Evolutionary conservation across 1,140 invertebrate species (phyloP), one percentile per base, ranked within the genome.

Genomic region (Eueides isabella): DNA sequence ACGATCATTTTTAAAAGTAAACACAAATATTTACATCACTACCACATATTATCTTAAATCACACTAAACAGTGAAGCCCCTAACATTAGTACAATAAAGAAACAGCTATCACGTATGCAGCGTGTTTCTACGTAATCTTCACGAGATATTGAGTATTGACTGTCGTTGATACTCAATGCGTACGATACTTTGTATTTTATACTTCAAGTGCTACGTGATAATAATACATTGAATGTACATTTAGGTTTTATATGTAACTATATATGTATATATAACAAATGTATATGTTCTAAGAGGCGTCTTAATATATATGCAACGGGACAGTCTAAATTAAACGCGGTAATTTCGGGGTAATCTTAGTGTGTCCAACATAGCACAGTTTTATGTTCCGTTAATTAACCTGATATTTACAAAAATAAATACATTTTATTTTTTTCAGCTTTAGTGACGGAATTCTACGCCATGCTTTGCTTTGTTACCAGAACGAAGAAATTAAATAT

Each of bases 151-250:
- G 48, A 55, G 71, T 71, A 67, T 38, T 55, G 48, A 55, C 23
- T 63, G 76, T 80, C 80, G 82, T 81, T 81, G 62, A 68, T 70
- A 63, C 72, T 80, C 80, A 72, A 65, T 75, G 66, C 35, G 65
- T 67, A 30, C 41, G 29, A 66, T 69, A 69, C 55, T 55, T 55
- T 26, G 48, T 71, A 63, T 35, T 55, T 55, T 55, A n/a, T 76
- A 67, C 72, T 80, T 80, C 71, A 72, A 72, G 77, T 81, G 76
- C 76, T 85, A 85, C 83, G 83, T 83, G 83, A 80, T 81, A 55
- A 74, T 70, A 23, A 55, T 55, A 55, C n/a, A 55, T 55, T 55
- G 48, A 26, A 12, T 55, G 19, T 55, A 55, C 3, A 7, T 55
- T 23, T 7, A 23, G 2, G 23, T 26, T 26, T 11, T 26, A 55